Conservation (phyloP, 64 coral and sea anemone species). For the Catalaphyllia jardinei region DNA sequence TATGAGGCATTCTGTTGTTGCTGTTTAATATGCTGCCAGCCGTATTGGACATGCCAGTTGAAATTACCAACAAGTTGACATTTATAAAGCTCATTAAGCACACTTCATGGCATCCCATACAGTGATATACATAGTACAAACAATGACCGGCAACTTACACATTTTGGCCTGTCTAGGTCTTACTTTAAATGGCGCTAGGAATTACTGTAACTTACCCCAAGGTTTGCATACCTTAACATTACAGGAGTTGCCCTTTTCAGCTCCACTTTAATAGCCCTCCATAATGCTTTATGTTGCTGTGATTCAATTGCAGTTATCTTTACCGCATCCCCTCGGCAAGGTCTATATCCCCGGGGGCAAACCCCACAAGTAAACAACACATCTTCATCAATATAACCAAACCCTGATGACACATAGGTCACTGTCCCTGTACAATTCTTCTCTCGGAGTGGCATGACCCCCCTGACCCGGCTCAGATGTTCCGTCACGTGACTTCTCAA, state of each 20-base stretch:
- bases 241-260: constrained; percentile 12
- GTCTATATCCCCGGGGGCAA: constrained; percentile 62
- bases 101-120: too few relatives aligned
- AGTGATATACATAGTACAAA: too few relatives aligned
- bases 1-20: too few relatives aligned
- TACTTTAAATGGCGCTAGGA: neutral
- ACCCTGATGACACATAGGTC: constrained; percentile 59
- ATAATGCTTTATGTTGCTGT: constrained; percentile 56
- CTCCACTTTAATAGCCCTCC: constrained; percentile 90
- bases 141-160: too few relatives aligned
- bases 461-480: constrained; percentile 70
- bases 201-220: neutral
- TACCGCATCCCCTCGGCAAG: constrained; percentile 70
- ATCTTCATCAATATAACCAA: constrained; percentile 92
- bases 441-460: constrained; percentile 83
- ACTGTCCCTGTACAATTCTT: constrained; percentile 67
- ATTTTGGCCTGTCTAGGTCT: too few relatives aligned
- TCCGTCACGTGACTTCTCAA: constrained; percentile 61
- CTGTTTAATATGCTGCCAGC: too few relatives aligned
- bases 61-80: too few relatives aligned
- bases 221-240: neutral
- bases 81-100: too few relatives aligned
- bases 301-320: constrained; percentile 90
- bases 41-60: too few relatives aligned
- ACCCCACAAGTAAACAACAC: constrained; percentile 79